Evolutionary conservation across 2,888 invertebrate species (phyloP).

Genomic region (Mythimna ferrago): DNA sequence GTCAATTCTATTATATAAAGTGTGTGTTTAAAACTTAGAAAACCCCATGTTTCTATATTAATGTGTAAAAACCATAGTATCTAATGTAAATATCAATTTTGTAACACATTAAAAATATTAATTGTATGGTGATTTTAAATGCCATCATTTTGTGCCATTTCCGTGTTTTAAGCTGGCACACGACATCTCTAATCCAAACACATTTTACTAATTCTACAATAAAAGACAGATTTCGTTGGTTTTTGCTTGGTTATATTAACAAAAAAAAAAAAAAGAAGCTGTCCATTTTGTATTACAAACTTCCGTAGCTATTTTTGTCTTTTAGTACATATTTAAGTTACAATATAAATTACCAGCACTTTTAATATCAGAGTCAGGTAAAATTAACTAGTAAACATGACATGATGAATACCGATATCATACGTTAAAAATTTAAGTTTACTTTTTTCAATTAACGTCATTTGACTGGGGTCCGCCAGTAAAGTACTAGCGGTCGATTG

Average conservation of each 20-base stretch:
- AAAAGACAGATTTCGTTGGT: slow-evolving; percentile 11
- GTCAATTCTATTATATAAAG: not conserved
- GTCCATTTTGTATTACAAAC: slow-evolving; percentile 22
- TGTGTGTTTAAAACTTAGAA: slow-evolving; percentile 8
- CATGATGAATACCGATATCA: too few relatives aligned
- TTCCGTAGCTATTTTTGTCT: slow-evolving; percentile 8
- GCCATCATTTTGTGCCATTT: slow-evolving; percentile 44
- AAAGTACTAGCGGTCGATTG: too few relatives aligned
- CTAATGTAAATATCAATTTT: slow-evolving; percentile 16
- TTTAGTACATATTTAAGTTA: slow-evolving; percentile 5
- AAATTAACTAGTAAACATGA: not conserved
- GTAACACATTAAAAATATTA: slow-evolving; percentile 6
- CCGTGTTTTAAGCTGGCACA: slow-evolving; percentile 9
- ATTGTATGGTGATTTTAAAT: slow-evolving; percentile 5
- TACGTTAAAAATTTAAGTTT: too few relatives aligned
- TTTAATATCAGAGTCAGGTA: not conserved
- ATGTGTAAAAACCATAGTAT: not conserved
- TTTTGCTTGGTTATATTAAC: not conserved
- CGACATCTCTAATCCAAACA: slow-evolving; percentile 7
- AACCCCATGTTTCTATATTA: not conserved
- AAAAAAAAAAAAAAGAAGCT: slow-evolving; percentile 4
- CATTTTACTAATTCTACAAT: not conserved
- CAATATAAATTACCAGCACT: not conserved
- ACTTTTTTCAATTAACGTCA: not conserved
- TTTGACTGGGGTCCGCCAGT: too few relatives aligned